Conservation (phyloP, 2,113 vertebrate genomes). For the Arvicanthis niloticus region DNA sequence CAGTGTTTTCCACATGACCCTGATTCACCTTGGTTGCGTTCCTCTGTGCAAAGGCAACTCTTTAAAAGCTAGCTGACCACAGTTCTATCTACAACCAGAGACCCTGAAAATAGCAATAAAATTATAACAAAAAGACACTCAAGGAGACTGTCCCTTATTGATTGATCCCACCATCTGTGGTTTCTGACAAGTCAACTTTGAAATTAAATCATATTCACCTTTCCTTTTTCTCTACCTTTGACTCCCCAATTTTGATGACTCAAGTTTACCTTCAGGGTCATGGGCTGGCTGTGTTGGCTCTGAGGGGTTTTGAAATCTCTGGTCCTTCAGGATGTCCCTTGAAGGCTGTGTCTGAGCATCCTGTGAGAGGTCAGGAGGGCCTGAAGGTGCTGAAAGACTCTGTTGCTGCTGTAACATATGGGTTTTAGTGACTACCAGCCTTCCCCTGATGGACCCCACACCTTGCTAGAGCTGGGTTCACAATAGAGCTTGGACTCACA, state of each 20-base stretch:
- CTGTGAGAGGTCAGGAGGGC: constrained; percentile 39
- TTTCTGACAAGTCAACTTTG: background rate
- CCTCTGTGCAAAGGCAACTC: background rate
- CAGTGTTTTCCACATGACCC: too few species aligned
- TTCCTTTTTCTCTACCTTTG: background rate
- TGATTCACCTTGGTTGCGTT: too few species aligned
- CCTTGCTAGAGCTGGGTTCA: background rate
- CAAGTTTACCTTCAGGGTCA: constrained; percentile 74
- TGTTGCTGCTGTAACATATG: constrained; percentile 79
- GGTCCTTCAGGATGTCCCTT: accelerated
- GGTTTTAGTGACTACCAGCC: too few species aligned
- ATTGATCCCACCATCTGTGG: background rate
- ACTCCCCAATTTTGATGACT: background rate
- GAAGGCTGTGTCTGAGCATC: background rate
- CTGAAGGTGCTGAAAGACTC: constrained; percentile 81
- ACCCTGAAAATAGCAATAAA: background rate
- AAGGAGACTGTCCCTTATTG: background rate
- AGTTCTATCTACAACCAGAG: background rate
- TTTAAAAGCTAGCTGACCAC: background rate
- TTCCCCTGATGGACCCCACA: background rate
- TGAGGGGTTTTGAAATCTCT: background rate
- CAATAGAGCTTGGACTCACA: background rate
- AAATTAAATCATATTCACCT: background rate
- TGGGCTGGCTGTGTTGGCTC: background rate
- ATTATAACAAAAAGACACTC: background rate